Evolutionary conservation across 2,888 invertebrate genomes (phyloP).

Genomic region (Eugnorisma glareosa): DNA sequence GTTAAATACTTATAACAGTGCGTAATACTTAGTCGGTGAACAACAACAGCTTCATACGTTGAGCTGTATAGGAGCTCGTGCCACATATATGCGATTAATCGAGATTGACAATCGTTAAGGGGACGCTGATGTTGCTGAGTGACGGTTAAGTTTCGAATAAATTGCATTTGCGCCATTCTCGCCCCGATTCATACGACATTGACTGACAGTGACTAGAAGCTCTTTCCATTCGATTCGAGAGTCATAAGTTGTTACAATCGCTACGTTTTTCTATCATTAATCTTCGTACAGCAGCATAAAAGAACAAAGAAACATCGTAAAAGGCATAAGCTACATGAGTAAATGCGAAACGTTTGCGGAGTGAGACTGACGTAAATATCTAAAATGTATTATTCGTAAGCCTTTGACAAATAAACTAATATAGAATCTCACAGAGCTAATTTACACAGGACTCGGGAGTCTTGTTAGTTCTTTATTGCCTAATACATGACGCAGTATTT

Average conservation of each 20-base stretch:
- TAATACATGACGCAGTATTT: constrained; percentile 18
- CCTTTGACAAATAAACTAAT: constrained; percentile 33
- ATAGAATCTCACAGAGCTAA: constrained; percentile 36
- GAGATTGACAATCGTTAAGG: constrained; percentile 62
- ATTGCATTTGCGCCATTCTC: constrained; percentile 60
- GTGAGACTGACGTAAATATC: constrained; percentile 40
- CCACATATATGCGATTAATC: constrained; percentile 58
- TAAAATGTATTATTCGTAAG: constrained; percentile 50
- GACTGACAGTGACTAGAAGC: constrained; percentile 49
- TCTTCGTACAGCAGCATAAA: constrained; percentile 37
- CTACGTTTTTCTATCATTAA: constrained; percentile 37
- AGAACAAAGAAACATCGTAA: constrained; percentile 32
- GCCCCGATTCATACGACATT: constrained; percentile 52
- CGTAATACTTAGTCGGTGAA: constrained; percentile 24
- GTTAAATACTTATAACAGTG: constrained; percentile 40
- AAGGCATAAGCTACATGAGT: constrained; percentile 14
- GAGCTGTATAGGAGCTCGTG: constrained; percentile 40
- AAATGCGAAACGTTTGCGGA: constrained; percentile 23
- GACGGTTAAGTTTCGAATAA: constrained; percentile 53
- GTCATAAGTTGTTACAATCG: constrained; percentile 46
- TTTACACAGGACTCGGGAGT: constrained; percentile 26
- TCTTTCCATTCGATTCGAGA: constrained; percentile 56
- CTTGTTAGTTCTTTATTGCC: constrained; percentile 26
- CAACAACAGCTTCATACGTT: constrained; percentile 26
- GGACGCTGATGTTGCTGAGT: constrained; percentile 44